Base-by-base conservation (phyloP, 2,888 invertebrate species). In the Cheiracanthium punctorium region DNA sequence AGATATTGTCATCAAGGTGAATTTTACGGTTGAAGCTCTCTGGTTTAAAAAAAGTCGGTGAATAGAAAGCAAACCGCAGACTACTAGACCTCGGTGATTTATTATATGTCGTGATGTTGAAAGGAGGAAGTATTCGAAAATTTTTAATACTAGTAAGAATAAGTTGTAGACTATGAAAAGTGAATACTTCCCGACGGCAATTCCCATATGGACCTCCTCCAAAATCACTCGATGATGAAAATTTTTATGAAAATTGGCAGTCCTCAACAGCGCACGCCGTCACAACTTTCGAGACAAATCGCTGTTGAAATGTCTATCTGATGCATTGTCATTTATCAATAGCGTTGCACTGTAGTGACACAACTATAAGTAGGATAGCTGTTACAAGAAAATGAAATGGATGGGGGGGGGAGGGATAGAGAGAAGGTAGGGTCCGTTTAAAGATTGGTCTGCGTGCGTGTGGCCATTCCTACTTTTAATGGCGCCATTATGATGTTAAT, bases 401-500 rank as follows among this genome's bases (percentile, higher is more conserved):
- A n/a, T 52, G 67, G 41, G 29, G 72, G 29, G 29, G 28, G 29
- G 14, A 69, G 30, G n/a, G n/a, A n/a, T n/a, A n/a, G n/a, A n/a
- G n/a, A n/a, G 33, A 58, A 43, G 58, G 64, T 14, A 76, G 41
- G n/a, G 65, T 71, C 43, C 82, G 70, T 82, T 82, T 82, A 82
- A 82, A 82, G 75, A 75, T 82, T 75, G 81, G 67, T 67, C 58
- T 24, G 67, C 69, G 74, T 74, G 75, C 70, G 84, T 85, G 84
- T 73, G 32, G 69, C 77, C 73, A 79, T 84, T 73, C 84, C 84
- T 79, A 85, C 84, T 85, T 86, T 86, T 86, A 86, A 86, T 86
- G 80, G 75, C 80, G 80, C 86, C 76, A 86, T 86, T 86, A 86
- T 86, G 80, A 86, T 86, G 86, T 86, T 86, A 86, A 86, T 86